These are phyloP conservation scores for Tragelaphus scriptus DNA, from an alignment of 2,113 vertebrate species.

Conservation along the genomic window DNA sequence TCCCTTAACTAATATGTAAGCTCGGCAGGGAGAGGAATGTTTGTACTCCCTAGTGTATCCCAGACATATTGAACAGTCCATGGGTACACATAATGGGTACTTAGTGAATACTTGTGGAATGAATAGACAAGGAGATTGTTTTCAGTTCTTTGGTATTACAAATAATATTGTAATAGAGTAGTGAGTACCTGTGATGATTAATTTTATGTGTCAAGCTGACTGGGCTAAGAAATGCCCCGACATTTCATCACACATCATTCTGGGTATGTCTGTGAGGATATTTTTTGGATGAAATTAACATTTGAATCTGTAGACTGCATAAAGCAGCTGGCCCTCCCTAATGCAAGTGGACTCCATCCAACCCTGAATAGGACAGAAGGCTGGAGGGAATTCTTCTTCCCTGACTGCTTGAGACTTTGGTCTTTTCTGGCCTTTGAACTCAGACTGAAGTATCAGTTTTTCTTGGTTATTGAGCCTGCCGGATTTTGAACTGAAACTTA, in stretches of 20 bases:
- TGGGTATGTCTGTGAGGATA: background rate
- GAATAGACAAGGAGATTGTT: background rate
- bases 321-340: background rate
- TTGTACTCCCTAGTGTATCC: background rate
- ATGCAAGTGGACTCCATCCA: background rate
- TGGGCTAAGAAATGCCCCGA: background rate
- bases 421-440: background rate
- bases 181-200: background rate
- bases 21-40: background rate
- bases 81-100: background rate
- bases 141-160: background rate
- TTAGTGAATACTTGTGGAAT: background rate
- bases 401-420: background rate
- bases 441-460: background rate
- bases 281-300: background rate
- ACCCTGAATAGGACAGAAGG: background rate
- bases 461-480: background rate
- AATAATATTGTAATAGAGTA: background rate
- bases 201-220: background rate
- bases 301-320: background rate
- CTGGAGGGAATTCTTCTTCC: background rate
- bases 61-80: background rate
- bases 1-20: background rate
- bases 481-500: background rate
- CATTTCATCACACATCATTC: background rate